Percentiles rank a stretch among this genome's conserved stretches.
Conservation (phyloP, 2,888 invertebrate genomes). For the Monopis laevigella region DNA sequence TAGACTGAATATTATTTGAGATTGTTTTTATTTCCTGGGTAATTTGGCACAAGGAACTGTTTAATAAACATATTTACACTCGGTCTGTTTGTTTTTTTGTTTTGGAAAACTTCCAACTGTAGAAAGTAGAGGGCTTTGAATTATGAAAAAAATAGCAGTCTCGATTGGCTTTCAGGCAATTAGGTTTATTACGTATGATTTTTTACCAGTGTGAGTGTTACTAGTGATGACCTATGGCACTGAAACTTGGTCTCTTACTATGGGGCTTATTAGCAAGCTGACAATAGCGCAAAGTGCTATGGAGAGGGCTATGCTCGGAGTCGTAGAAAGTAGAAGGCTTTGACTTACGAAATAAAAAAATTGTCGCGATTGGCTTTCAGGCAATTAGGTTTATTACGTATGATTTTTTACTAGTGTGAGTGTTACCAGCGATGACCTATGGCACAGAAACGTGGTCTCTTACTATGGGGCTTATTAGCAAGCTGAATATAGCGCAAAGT, state of each 20-base stretch:
- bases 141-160: too few species aligned
- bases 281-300: neutral
- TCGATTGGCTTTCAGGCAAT: too few species aligned
- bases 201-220: too few species aligned
- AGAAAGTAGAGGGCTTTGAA: too few species aligned
- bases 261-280: neutral
- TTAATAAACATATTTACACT: slow-evolving; percentile 6
- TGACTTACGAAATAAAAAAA: too few species aligned
- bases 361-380: too few species aligned
- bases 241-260: neutral
- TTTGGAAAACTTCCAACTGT: slow-evolving; percentile 1
- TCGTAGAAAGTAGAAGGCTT: too few species aligned
- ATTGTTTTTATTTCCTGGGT: too few species aligned
- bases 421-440: neutral
- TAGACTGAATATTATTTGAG: too few species aligned
- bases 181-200: too few species aligned
- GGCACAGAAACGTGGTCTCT: neutral
- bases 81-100: neutral
- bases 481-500: neutral
- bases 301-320: neutral
- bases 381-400: too few species aligned
- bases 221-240: neutral
- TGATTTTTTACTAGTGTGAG: too few species aligned
- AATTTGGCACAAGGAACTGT: slow-evolving; percentile 2
- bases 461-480: neutral